Conservation (phyloP, 2,888 invertebrate genomes). For the Branchellion lobata region DNA sequence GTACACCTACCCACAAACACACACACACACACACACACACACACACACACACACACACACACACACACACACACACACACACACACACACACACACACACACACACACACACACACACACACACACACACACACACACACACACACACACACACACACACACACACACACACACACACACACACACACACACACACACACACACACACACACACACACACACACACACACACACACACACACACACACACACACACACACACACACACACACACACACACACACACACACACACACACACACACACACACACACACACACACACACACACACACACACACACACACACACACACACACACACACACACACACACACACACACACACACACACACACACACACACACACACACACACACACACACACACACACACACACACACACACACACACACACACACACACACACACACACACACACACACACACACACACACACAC, state of each 20-base stretch:
- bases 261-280: too few species aligned
- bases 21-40: constrained; percentile 43
- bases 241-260: not conserved
- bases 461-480: constrained; percentile 22
- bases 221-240: constrained; percentile 5
- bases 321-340: constrained; percentile 16
- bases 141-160: constrained; percentile 4
- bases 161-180: constrained; percentile 1
- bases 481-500: constrained; percentile 15
- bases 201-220: not conserved
- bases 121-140: constrained; percentile 17
- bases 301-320: constrained; percentile 17
- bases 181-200: not conserved
- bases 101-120: constrained; percentile 34
- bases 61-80: constrained; percentile 40
- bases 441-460: constrained; percentile 6
- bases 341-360: constrained; percentile 6
- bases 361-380: not conserved
- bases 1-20: not conserved
- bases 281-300: constrained; percentile 16
- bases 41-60: constrained; percentile 42
- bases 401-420: not conserved
- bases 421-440: not conserved
- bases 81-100: constrained; percentile 38
- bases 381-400: constrained; percentile 5